Evolutionary conservation across 2,113 vertebrate species (phyloP), one percentile per base, ranked within the genome.

Genomic region (Phyllopteryx taeniolatus): DNA sequence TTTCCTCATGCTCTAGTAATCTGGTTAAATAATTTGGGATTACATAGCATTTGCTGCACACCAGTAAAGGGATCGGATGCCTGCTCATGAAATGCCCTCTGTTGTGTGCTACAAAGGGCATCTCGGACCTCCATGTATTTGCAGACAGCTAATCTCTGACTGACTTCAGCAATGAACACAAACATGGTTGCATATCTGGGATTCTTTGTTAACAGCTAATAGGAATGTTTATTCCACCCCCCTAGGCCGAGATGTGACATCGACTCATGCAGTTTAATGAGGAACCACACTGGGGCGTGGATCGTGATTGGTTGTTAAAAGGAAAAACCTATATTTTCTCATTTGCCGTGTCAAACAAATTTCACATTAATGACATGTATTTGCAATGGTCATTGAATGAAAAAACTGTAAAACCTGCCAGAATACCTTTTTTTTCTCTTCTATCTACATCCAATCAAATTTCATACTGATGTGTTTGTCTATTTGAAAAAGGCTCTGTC

Each of bases 21-120:
- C 89, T 90, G 83, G 90, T 91, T 90, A 91, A 90, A 90, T 88
- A 87, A 88, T 91, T 91, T 86, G 83, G 88, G 85, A 89, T 92
- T 91, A 90, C 86, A 91, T 76, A 80, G 85, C 84, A 68, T 85
- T 80, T 80, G 79, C 75, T 68, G 70, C 72, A 83, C 82, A 87
- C 82, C 80, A 82, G 78, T 78, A 83, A 87, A 80, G 84, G 82
- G 85, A 91, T 91, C 89, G 92, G 72, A 43, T 64, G 73, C 82
- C 72, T 85, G 85, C 80, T 88, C 83, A 86, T 90, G 85, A 85
- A 87, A 89, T 85, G 80, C 86, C 87, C 85, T 91, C 86, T 88
- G 79, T 83, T 87, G 86, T 85, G 77, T 68, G 83, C 82, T 70
- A 90, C 85, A 91, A 90, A 89, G 86, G 83, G 79, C 86, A 89